Percentiles rank a stretch among this genome's conserved stretches.
Conservation (phyloP, 2,888 invertebrate genomes). For the Linnaemya vulpina region DNA sequence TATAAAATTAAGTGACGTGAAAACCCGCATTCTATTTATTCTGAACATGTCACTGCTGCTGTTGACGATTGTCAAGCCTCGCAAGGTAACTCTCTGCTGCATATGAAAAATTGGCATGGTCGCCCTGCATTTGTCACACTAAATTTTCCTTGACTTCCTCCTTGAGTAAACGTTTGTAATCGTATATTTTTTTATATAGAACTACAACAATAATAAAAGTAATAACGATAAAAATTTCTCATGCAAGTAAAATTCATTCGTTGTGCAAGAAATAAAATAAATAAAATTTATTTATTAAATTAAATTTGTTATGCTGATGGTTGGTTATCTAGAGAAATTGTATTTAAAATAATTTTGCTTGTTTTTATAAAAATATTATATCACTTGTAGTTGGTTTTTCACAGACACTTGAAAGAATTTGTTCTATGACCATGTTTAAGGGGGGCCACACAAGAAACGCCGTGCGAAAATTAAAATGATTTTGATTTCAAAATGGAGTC, state of each 20-base stretch:
- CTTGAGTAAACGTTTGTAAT: not conserved
- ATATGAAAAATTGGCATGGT: constrained; percentile 16
- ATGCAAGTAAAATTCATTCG: constrained; percentile 34
- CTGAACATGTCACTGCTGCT: not conserved
- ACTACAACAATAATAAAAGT: constrained; percentile 11
- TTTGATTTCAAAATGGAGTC: too few species aligned
- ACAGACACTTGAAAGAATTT: constrained; percentile 6
- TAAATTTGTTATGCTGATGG: constrained; percentile 61
- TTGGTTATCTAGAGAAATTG: constrained; percentile 52
- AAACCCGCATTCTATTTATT: not conserved
- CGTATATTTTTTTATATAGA: not conserved
- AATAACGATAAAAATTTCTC: constrained; percentile 38
- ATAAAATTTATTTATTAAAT: constrained; percentile 61
- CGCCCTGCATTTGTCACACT: constrained; percentile 19
- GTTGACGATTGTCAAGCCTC: not conserved
- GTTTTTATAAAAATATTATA: constrained; percentile 11
- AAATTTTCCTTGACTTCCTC: constrained; percentile 28
- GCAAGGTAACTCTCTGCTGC: not conserved
- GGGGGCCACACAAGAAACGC: too few species aligned
- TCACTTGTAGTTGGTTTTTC: not conserved
- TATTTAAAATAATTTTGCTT: constrained; percentile 32
- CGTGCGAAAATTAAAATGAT: too few species aligned
- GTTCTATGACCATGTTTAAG: not conserved
- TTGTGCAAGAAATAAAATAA: not conserved
- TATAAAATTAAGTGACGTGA: too few species aligned